Evolutionary conservation across 2,888 invertebrate genomes (phyloP).

Genomic region (Plebejus argus): DNA sequence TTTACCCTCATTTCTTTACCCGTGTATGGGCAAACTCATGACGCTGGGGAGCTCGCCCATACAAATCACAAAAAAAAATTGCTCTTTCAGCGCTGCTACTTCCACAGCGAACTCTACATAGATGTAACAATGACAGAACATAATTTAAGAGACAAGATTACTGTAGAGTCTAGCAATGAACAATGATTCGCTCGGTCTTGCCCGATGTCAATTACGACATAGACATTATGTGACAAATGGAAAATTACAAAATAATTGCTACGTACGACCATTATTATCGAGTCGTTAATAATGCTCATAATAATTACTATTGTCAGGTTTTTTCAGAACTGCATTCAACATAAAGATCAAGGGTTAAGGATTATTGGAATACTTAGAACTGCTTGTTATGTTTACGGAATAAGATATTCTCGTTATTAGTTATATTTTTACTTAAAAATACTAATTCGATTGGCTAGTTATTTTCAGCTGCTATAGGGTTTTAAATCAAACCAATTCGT

Average conservation of each 20-base stretch:
- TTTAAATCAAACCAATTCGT: too few relatives aligned
- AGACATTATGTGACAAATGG: constrained; percentile 28
- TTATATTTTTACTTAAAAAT: neutral
- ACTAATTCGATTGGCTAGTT: neutral
- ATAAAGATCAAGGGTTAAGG: neutral
- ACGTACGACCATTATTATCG: constrained; percentile 10
- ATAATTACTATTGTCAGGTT: constrained; percentile 25
- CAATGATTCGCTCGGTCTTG: constrained; percentile 16
- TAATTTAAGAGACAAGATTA: neutral
- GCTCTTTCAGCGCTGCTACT: too few relatives aligned
- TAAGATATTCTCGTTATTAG: neutral
- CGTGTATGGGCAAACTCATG: too few relatives aligned
- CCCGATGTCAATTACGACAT: constrained; percentile 29
- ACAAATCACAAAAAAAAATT: too few relatives aligned
- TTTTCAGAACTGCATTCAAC: constrained; percentile 4
- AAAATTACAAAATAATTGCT: constrained; percentile 30
- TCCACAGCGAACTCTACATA: neutral
- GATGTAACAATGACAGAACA: neutral
- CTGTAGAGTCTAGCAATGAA: constrained; percentile 5
- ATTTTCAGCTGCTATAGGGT: too few relatives aligned
- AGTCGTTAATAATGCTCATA: constrained; percentile 14
- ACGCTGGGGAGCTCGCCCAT: too few relatives aligned
- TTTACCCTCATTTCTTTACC: too few relatives aligned
- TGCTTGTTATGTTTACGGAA: neutral
- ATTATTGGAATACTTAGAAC: neutral